Evolutionary conservation across 37 sponge, comb jelly and placozoan genomes (phyloP).

Genomic region (Crambe crambe): DNA sequence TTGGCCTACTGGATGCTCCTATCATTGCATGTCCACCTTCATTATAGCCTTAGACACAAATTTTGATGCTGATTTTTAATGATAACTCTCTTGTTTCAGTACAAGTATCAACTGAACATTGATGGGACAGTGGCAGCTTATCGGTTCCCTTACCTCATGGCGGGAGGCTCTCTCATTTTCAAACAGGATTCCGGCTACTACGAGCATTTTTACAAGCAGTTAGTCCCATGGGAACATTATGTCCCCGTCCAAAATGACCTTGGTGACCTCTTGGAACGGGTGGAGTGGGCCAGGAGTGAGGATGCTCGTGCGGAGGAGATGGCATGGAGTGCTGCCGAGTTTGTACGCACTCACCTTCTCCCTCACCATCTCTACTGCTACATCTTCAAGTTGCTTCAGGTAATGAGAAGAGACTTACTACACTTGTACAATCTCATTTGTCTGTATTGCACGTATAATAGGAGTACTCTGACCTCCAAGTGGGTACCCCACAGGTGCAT

Average conservation of each 20-base stretch:
- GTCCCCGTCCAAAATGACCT: constrained; percentile 86
- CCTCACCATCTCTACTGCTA: constrained; percentile 93
- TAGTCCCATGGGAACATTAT: constrained; percentile 95
- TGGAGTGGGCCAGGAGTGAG: constrained; percentile 86
- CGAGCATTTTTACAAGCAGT: constrained; percentile 92
- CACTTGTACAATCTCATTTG: too few species aligned
- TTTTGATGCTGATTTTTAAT: too few species aligned
- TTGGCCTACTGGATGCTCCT: too few species aligned
- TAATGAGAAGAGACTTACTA: constrained; percentile 1
- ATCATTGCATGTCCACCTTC: too few species aligned
- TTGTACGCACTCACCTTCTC: constrained; percentile 71
- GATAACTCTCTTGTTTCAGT: too few species aligned
- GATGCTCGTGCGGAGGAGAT: constrained; percentile 83
- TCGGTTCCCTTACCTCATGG: constrained; percentile 89
- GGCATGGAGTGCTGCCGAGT: constrained; percentile 68
- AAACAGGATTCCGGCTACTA: constrained; percentile 98
- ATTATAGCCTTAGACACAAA: too few species aligned
- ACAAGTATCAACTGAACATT: constrained; percentile 94
- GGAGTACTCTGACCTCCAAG: constrained; percentile 69
- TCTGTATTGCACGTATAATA: too few species aligned
- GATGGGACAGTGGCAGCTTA: constrained; percentile 99
- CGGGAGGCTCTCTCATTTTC: constrained; percentile 87
- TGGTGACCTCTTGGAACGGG: constrained; percentile 77
- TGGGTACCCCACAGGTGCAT: constrained; percentile 39
- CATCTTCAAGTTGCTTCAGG: constrained; percentile 63